Evolutionary conservation across 2,113 vertebrate genomes (phyloP), one percentile per base, ranked within the genome.

Genomic region (Silurus meridionalis): DNA sequence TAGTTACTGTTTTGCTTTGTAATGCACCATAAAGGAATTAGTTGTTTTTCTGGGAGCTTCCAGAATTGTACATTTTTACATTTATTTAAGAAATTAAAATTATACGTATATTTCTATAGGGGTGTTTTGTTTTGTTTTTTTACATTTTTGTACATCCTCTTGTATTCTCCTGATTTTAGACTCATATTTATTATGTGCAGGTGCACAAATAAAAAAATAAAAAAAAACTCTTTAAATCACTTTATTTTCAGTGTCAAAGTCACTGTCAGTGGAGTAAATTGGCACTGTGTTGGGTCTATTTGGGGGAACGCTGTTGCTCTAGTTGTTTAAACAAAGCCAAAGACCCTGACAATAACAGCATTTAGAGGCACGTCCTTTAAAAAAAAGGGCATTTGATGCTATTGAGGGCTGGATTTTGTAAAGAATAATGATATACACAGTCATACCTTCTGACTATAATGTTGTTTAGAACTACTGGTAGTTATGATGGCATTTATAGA

Each of bases 251-350:
- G 50, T 81, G 60, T 81, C 60, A 63, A 64, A 81, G 60, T 63
- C 78, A 80, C 28, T 15, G 80, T 64, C 80, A 64, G 58, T 50
- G 80, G 37, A 50, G 21, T 82, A 64, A 46, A 50, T 15, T 82
- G 80, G 37, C 60, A 82, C 37, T 23, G 60, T 64, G 80, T 46
- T 82, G 8, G 55, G 48, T 61, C 21, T 63, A n/a, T 82, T 46
- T 82, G 60, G 5, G 15, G 57, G 46, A n/a, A 21, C 19, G n/a
- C 46, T 50, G 21, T n/a, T n/a, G 46, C 48, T 82, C 23, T 50
- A 60, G 37, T 82, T 82, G 80, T 21, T 82, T 82, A 82, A 19
- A 63, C 80, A 63, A 60, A 64, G 46, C 80, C 80, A 82, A 21
- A 64, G 58, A 50, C 60, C 25, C 25, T 17, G n/a, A 60, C 25